Evolutionary conservation across 2,888 invertebrate species (phyloP).

Genomic region (Dioctria rufipes): DNA sequence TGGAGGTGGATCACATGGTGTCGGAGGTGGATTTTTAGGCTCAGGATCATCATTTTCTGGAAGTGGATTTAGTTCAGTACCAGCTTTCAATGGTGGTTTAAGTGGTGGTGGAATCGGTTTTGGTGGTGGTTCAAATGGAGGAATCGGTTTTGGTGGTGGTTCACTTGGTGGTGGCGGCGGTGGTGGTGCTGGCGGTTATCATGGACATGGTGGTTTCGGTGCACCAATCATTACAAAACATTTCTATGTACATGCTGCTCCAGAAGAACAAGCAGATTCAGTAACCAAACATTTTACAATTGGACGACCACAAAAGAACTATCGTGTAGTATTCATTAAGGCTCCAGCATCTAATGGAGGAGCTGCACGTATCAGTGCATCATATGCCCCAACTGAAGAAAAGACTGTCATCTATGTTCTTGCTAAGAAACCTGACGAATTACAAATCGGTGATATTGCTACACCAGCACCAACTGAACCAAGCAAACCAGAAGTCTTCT

Average conservation of each 20-base stretch:
- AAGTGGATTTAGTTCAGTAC: slow-evolving; percentile 12
- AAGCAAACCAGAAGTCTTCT: slow-evolving; percentile 61
- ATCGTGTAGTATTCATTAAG: slow-evolving; percentile 70
- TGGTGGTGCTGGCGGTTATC: background rate
- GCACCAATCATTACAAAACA: slow-evolving; percentile 68
- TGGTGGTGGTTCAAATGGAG: background rate
- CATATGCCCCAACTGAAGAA: slow-evolving; percentile 59
- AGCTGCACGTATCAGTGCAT: slow-evolving; percentile 47
- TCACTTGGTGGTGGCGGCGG: background rate
- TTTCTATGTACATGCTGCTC: slow-evolving; percentile 68
- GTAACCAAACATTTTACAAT: slow-evolving; percentile 65
- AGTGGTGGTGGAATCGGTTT: background rate
- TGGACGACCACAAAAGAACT: slow-evolving; percentile 67
- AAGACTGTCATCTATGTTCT: slow-evolving; percentile 62
- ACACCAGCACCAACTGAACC: slow-evolving; percentile 59
- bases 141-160: background rate
- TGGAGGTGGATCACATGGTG: slow-evolving; percentile 8
- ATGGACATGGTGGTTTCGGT: background rate
- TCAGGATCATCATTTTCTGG: background rate
- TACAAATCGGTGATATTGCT: slow-evolving; percentile 53
- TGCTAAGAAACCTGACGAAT: slow-evolving; percentile 58
- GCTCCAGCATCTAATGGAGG: slow-evolving; percentile 63
- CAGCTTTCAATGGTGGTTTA: background rate
- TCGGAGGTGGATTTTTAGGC: slow-evolving; percentile 14
- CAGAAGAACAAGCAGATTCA: slow-evolving; percentile 66